These are phyloP conservation scores for Eumeta japonica DNA, from an alignment of 1,140 invertebrate genomes.

Conservation along the genomic window DNA sequence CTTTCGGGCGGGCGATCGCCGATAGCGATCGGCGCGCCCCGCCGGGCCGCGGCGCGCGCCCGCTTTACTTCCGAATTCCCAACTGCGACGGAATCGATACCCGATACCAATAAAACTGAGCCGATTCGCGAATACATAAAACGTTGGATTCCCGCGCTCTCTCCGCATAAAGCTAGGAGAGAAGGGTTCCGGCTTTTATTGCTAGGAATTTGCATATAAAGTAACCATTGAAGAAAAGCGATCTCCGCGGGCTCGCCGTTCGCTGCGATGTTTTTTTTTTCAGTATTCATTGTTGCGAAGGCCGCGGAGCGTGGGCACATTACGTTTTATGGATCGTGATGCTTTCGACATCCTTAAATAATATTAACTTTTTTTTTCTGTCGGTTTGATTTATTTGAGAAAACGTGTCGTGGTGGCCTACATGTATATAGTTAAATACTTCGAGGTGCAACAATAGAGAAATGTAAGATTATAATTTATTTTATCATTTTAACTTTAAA, in stretches of 20 bases:
- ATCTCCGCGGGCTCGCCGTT: constrained; percentile 32
- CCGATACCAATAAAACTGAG: constrained; percentile 49
- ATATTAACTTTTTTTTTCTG: constrained; percentile 42
- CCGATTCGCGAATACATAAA: constrained; percentile 55
- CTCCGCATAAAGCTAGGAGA: constrained; percentile 46
- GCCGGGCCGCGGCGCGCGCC: too few relatives aligned
- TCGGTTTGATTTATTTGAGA: constrained; percentile 38
- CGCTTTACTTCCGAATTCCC: constrained; percentile 39
- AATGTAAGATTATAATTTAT: too few relatives aligned
- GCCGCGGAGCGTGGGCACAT: constrained; percentile 27
- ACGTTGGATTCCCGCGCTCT: constrained; percentile 43
- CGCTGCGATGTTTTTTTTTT: constrained; percentile 38
- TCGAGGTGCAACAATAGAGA: too few relatives aligned
- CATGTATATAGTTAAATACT: too few relatives aligned
- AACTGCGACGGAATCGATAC: constrained; percentile 39
- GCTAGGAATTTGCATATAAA: constrained; percentile 56
- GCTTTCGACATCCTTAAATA: constrained; percentile 46
- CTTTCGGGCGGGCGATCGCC: too few relatives aligned
- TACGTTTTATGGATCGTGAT: constrained; percentile 44
- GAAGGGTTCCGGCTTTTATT: constrained; percentile 55
- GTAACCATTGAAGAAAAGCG: constrained; percentile 57
- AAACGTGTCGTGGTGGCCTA: too few relatives aligned
- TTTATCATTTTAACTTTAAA: too few relatives aligned
- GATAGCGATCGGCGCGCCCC: constrained; percentile 32
- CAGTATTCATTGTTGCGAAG: constrained; percentile 50